Percentiles rank a stretch among this genome's conserved stretches.
Evolutionary conservation across 2,113 vertebrate genomes (phyloP).

Genomic region (Pogona vitticeps): DNA sequence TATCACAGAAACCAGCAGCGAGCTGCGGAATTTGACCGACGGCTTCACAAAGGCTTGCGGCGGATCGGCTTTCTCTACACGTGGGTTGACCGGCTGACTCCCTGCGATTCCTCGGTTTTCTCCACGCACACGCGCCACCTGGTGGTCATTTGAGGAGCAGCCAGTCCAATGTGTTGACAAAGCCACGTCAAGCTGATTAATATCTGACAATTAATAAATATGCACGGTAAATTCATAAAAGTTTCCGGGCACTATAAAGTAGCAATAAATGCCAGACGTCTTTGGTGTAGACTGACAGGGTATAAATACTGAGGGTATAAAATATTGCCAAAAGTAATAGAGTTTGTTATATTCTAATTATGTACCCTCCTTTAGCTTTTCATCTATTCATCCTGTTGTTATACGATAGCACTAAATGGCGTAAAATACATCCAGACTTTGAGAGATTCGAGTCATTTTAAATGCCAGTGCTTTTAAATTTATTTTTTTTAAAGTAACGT

Average conservation of each 20-base stretch:
- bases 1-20: neutral
- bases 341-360: slow-evolving; percentile 35
- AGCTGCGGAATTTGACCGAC: neutral
- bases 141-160: neutral
- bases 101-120: neutral
- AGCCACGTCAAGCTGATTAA: slow-evolving; percentile 29
- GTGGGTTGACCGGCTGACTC: too few species aligned
- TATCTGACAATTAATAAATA: slow-evolving; percentile 21
- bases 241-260: slow-evolving; percentile 24
- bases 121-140: neutral
- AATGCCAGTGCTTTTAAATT: neutral
- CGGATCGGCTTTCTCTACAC: too few species aligned
- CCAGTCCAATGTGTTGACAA: neutral
- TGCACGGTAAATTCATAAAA: slow-evolving; percentile 25
- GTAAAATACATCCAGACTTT: neutral
- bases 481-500: neutral
- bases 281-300: slow-evolving; percentile 16
- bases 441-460: neutral
- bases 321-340: slow-evolving; percentile 24
- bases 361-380: neutral
- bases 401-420: neutral
- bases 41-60: neutral
- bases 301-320: slow-evolving; percentile 21
- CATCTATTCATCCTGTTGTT: neutral
- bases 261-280: slow-evolving; percentile 28